Conservation (phyloP, 1,140 invertebrate species). For the Drosophila rufa region DNA sequence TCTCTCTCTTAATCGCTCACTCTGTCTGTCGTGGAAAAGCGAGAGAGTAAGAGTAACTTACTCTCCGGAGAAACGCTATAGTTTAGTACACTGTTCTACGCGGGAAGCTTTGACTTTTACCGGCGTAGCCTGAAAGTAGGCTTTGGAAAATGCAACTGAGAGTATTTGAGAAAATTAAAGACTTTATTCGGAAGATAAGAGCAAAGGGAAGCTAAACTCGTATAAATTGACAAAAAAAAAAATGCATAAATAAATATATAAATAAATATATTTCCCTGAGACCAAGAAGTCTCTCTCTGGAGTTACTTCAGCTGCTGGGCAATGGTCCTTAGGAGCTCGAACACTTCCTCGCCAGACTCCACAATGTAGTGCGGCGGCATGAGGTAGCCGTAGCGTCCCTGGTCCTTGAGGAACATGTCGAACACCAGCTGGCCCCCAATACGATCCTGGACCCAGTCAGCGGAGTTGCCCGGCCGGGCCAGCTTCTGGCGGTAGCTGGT, state of each 20-base stretch:
- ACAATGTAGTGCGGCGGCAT: conserved; percentile 91
- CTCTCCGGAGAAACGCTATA: conserved; percentile 1
- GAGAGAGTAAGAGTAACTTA: not conserved
- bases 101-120: conserved; percentile 6
- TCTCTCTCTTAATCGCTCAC: not conserved
- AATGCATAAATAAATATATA: not conserved
- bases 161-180: not conserved
- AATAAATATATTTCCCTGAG: not conserved
- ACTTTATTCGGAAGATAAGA: too few species aligned
- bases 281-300: not conserved
- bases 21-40: too few species aligned
- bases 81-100: conserved; percentile 8
- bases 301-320: conserved; percentile 80
- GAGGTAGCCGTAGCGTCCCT: conserved; percentile 91
- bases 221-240: not conserved
- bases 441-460: conserved; percentile 90
- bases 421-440: conserved; percentile 90
- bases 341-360: conserved; percentile 92
- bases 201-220: too few species aligned
- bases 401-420: conserved; percentile 93
- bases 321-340: conserved; percentile 90
- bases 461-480: conserved; percentile 86
- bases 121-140: not conserved
- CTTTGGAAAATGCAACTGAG: not conserved
- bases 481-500: conserved; percentile 75